phyloP scores from a whole-genome alignment of 2,113 vertebrate species.

The Tyto alba region DNA sequence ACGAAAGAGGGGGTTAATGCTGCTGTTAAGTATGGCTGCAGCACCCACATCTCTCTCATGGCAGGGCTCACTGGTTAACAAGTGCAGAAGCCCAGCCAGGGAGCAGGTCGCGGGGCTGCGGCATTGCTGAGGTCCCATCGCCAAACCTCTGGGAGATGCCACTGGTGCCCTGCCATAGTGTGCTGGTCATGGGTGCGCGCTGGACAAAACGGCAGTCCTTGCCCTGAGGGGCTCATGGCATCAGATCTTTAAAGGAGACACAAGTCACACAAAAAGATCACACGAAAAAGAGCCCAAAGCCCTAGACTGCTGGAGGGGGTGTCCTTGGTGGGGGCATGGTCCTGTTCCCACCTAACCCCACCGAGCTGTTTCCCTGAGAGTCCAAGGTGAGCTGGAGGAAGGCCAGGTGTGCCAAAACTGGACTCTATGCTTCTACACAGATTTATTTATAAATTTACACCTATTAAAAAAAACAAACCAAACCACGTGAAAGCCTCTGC shows the following conservation, averaged over 20 bases:
- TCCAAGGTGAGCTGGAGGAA: neutral
- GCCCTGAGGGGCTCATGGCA: neutral
- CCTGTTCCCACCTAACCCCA: neutral
- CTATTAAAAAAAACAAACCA: neutral
- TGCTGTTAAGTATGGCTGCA: neutral
- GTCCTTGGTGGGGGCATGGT: neutral
- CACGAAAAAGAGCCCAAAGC: neutral
- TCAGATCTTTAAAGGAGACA: neutral
- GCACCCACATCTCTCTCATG: neutral
- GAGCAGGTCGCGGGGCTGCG: accelerated
- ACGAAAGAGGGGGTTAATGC: neutral
- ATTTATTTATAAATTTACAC: neutral
- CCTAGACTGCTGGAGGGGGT: neutral
- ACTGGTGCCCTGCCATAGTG: accelerated
- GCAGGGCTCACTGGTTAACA: neutral
- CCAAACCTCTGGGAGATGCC: neutral
- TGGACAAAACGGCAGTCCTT: accelerated
- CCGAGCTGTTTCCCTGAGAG: neutral
- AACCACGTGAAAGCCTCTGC: neutral
- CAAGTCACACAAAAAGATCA: neutral
- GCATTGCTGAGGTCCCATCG: neutral
- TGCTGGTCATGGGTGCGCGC: accelerated
- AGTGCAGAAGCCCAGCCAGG: neutral
- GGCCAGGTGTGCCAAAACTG: neutral
- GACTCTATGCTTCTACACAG: neutral